phyloP scores from a whole-genome alignment of 2,888 invertebrate genomes.

The Crioceris asparagi region DNA sequence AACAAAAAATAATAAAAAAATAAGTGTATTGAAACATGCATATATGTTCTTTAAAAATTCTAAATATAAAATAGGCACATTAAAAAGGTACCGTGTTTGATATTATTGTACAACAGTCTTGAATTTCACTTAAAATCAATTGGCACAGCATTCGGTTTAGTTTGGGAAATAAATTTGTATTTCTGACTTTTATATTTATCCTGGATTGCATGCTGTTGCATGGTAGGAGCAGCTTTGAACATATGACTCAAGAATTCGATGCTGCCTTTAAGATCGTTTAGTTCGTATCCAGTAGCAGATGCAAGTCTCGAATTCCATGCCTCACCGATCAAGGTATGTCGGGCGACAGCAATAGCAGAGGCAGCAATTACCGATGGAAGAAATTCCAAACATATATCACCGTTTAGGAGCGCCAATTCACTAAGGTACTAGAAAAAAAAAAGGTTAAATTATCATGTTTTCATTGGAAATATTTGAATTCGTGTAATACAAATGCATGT shows the following conservation, averaged over 20 bases:
- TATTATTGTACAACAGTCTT: no score
- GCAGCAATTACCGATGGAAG: constrained; percentile 76
- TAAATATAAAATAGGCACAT: no score
- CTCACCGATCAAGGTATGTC: constrained; percentile 53
- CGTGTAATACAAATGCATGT: no score
- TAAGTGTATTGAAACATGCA: no score
- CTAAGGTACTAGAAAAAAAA: constrained; percentile 69
- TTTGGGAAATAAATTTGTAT: constrained; percentile 38
- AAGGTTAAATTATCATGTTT: no score
- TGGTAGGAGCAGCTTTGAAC: constrained; percentile 37
- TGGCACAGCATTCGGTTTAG: constrained; percentile 17
- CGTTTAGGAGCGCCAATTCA: constrained; percentile 77
- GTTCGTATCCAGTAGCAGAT: constrained; percentile 55
- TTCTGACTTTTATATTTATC: constrained; percentile 79
- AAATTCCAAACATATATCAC: constrained; percentile 74
- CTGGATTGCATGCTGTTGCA: constrained; percentile 70
- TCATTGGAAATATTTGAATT: no score
- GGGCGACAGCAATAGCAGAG: constrained; percentile 68
- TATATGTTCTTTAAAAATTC: no score
- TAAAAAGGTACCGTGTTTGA: no score
- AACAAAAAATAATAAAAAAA: no score
- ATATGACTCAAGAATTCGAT: constrained; percentile 58
- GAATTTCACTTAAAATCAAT: constrained; percentile 20
- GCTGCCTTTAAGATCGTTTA: constrained; percentile 55
- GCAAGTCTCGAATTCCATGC: constrained; percentile 57